These are phyloP conservation scores for Varecia variegata DNA, from an alignment of 2,797 vertebrate genomes.

Conservation along the genomic window DNA sequence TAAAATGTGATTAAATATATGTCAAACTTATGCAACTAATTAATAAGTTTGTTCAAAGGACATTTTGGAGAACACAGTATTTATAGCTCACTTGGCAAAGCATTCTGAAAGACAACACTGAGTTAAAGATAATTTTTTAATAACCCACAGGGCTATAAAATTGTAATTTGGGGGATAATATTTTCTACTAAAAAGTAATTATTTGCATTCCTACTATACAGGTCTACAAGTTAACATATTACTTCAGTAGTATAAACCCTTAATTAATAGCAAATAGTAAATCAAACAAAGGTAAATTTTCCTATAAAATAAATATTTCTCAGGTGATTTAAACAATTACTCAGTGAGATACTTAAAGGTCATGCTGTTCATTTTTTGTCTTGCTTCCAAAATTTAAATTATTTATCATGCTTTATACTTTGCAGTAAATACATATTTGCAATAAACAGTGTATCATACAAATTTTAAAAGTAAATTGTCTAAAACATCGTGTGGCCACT, in stretches of 20 bases:
- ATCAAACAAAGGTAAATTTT: neutral
- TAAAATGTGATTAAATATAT: constrained; percentile 8
- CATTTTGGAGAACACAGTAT: neutral
- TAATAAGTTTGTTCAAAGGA: neutral
- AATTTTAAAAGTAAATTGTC: neutral
- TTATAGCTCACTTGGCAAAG: neutral
- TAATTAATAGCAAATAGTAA: neutral
- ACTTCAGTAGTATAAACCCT: neutral
- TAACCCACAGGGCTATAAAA: neutral
- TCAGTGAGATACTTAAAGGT: neutral
- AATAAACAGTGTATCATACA: neutral
- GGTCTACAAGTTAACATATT: neutral
- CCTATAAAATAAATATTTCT: neutral
- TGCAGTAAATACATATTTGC: neutral
- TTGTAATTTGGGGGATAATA: neutral
- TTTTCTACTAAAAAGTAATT: neutral
- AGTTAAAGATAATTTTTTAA: neutral
- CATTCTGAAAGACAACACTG: neutral
- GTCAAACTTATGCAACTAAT: neutral
- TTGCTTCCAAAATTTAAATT: neutral
- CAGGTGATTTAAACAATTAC: neutral
- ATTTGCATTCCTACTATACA: neutral
- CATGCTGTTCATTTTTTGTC: neutral
- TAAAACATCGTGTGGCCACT: neutral
- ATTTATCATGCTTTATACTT: neutral